Evolutionary conservation across 2,797 vertebrate genomes (phyloP), one percentile per base, ranked within the genome.

Genomic region (Dryobates pubescens): DNA sequence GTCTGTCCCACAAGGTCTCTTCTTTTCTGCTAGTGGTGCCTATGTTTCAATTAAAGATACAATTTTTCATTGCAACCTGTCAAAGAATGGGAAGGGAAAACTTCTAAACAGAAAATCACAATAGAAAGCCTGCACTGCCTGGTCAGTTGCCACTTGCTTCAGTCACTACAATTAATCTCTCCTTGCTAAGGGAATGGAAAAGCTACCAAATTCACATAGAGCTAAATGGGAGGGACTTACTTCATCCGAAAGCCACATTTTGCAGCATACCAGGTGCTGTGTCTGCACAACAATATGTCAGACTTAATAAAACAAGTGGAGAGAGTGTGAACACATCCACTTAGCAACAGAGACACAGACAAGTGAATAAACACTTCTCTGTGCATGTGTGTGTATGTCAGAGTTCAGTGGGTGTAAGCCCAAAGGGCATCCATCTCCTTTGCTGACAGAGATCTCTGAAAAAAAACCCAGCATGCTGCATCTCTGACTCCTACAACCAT

Each of bases 1-100:
- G 34, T 59, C 75, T 78, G 64, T 92, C 82, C 86, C 92, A 86
- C 19, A 87, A 79, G 90, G 77, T 83, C 72, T 56, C 58, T 65
- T 79, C 22, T 78, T 34, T 85, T 73, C 78, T 94, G 68, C 38
- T 56, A 3, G 10, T n/a, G 32, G 32, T 93, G 43, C 22, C 76
- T 69, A 67, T 3, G 2, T 90, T 94, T 72, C 84, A 72, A 92
- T 86, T 92, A 86, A 88, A 89, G 57, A 68, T 10, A 45, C 27
- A 38, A 86, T 92, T 86, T 84, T 86, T 96, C 90, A 67, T 32
- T 22, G 59, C 1, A 53, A 82, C 45, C 45, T 92, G 71, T 62
- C 82, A 84, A 70, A 68, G 54, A 79, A 65, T 0, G 5, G 49
- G 63, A 72, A 80, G 47, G 56, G 80, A 77, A 94, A 83, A 7